Evolutionary conservation across 2,797 vertebrate genomes (phyloP).

Genomic region (Pogonophryne albipinna): DNA sequence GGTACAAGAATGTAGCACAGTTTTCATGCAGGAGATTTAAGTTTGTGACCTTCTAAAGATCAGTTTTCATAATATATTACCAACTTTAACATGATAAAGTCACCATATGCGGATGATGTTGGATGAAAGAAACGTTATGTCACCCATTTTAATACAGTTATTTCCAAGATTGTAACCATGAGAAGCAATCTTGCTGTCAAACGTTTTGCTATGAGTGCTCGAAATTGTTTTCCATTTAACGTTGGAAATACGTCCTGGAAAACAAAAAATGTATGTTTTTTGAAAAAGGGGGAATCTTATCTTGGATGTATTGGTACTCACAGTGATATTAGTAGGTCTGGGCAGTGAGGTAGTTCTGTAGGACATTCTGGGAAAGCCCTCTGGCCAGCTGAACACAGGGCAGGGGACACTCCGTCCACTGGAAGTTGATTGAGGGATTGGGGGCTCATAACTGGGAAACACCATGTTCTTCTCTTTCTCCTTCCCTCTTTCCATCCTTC

Average conservation of each 20-base stretch:
- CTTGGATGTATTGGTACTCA: constrained; percentile 66
- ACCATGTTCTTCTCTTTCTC: constrained; percentile 68
- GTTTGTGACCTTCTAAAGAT: background rate
- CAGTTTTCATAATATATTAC: background rate
- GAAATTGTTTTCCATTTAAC: background rate
- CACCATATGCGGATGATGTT: background rate
- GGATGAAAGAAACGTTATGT: background rate
- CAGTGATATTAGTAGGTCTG: constrained; percentile 81
- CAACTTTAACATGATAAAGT: background rate
- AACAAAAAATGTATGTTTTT: background rate
- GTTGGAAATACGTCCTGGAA: background rate
- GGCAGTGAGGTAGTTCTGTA: constrained; percentile 86
- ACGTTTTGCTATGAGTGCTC: background rate
- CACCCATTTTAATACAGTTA: background rate
- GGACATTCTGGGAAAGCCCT: constrained; percentile 74
- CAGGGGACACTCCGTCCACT: constrained; percentile 67
- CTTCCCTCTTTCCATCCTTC: constrained; percentile 60
- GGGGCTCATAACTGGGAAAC: constrained; percentile 37
- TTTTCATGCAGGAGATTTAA: background rate
- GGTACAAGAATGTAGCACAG: background rate
- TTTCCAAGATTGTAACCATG: background rate
- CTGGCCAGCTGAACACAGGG: constrained; percentile 72
- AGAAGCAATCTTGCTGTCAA: background rate
- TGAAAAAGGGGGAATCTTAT: background rate
- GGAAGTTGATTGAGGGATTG: constrained; percentile 21